These are phyloP conservation scores for Catocala sponsa DNA, from an alignment of 2,888 invertebrate species.

Conservation along the genomic window DNA sequence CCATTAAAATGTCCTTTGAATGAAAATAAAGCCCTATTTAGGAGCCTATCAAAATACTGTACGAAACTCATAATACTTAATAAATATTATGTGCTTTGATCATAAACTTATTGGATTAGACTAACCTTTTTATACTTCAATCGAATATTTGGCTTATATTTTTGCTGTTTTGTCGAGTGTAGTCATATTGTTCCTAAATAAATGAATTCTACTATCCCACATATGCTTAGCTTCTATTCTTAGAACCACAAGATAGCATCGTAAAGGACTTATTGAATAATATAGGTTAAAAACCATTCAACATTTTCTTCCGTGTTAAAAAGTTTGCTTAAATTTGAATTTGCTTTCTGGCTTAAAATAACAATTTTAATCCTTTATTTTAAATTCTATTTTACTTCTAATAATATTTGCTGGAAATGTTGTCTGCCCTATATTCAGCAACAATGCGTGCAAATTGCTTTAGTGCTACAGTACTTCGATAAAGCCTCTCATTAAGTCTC, in stretches of 20 bases:
- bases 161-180: background rate
- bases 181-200: too few species aligned
- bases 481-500: conserved; percentile 36
- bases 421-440: conserved; percentile 27
- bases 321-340: too few species aligned
- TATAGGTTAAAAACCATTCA: background rate
- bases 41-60: conserved; percentile 16
- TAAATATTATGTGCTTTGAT: conserved; percentile 4
- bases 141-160: background rate
- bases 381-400: background rate
- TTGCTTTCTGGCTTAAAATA: background rate
- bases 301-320: too few species aligned
- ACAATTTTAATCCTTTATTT: background rate
- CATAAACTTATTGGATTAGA: background rate
- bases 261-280: background rate
- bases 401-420: background rate
- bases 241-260: conserved; percentile 5
- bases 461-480: conserved; percentile 17
- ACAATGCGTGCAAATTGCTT: conserved; percentile 39
- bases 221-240: background rate
- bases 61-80: conserved; percentile 2
- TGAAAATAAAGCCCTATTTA: conserved; percentile 26
- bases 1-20: conserved; percentile 21
- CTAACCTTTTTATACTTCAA: background rate
- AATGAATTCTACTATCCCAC: too few species aligned